Base-by-base conservation (phyloP, 2,797 vertebrate genomes). In the Uromys caudimaculatus region DNA sequence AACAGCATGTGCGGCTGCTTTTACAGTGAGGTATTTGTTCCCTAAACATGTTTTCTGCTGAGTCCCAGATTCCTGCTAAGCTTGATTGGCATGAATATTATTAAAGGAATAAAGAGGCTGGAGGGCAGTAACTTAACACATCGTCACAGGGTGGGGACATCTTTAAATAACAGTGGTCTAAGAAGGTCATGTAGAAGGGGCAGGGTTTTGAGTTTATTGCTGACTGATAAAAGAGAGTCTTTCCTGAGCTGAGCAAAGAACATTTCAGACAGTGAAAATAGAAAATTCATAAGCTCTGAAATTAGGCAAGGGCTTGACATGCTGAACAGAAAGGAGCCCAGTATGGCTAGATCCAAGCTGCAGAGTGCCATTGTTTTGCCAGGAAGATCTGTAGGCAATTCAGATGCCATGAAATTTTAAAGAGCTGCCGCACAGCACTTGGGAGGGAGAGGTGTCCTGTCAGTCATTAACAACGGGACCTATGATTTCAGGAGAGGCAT, bases 81-180 rank as follows among this genome's bases (percentile, higher is more conserved):
- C 58, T 58, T 58, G 2, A 77, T 2, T 89, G 47, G 24, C 32
- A 85, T 38, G 73, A 85, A 94, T 67, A 76, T 56, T 77, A 87
- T 79, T 54, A 73, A 91, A 38, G 89, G 94, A 67, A 81, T 64
- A 85, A 76, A 44, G 56, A 83, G 41, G 13, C 78, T 50, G 84
- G 16, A 50, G 32, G 75, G 75, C 60, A 77, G 78, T 67, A 56
- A 89, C 78, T 89, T n/a, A 69, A 85, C 44, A 76, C 19, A 3
- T 11, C 38, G 16, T 81, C 58, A 14, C 9, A 6, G 9, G 9
- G 21, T 3, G 1, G 78, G 8, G n/a, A 1, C 38, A 64, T 60
- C 60, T 44, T 84, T 88, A 90, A 81, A 71, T 71, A 71, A 62
- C 44, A 58, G 23, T 81, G 58, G 58, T 54, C 50, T 64, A 23